A percentile compares a stretch with the other conserved stretches of the same genome.
Conservation (phyloP, 1,140 invertebrate genomes). For the Diachasmimorpha longicaudata region DNA sequence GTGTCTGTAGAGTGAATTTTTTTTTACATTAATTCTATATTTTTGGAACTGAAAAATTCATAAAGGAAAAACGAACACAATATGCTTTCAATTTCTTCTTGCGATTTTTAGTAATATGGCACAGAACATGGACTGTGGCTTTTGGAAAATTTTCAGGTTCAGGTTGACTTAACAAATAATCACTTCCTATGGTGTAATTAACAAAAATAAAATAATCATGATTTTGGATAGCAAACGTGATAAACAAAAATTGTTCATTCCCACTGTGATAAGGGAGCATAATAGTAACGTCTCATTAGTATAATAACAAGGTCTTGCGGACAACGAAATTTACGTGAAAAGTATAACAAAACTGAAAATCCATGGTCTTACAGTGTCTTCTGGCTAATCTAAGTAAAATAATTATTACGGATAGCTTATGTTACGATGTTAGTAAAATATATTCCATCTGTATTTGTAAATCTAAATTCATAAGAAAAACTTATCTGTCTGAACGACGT, state of each 20-base stretch:
- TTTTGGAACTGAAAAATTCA: background rate
- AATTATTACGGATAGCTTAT: background rate
- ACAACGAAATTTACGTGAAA: background rate
- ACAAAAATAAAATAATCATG: background rate
- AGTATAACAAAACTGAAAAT: background rate
- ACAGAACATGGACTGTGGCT: background rate
- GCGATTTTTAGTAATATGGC: background rate
- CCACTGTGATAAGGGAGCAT: background rate
- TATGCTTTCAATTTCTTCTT: background rate
- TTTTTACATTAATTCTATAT: background rate
- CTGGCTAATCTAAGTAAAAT: background rate
- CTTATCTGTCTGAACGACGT: background rate
- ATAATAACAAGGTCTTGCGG: too few relatives aligned
- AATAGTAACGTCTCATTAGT: background rate
- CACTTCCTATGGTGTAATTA: background rate
- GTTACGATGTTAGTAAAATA: background rate
- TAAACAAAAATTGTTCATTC: background rate
- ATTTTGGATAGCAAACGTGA: constrained; percentile 2
- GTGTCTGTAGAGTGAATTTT: background rate
- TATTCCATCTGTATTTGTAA: constrained; percentile 1
- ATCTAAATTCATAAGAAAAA: constrained; percentile 5
- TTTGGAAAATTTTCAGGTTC: background rate
- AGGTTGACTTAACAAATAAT: background rate
- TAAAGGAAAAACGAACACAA: background rate
- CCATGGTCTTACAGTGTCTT: background rate